Conservation (phyloP, 37 sponge, comb jelly and placozoan genomes). For the Spongilla lacustris region DNA sequence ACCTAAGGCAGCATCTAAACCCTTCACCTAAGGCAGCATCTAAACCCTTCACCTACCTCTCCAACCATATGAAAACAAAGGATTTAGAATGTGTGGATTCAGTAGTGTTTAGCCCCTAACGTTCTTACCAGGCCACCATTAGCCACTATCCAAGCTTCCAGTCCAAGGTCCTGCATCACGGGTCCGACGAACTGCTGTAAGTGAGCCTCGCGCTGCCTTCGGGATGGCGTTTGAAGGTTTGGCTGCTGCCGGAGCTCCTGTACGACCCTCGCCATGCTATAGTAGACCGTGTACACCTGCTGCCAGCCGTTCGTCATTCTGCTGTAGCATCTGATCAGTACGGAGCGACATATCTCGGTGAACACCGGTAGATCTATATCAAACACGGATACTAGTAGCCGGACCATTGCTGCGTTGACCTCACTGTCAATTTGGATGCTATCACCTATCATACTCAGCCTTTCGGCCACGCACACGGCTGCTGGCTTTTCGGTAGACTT, state of each 20-base stretch:
- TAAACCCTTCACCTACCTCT: too few species aligned
- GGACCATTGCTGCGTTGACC: background rate
- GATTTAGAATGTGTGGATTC: background rate
- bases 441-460: slow-evolving; percentile 28
- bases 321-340: background rate
- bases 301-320: slow-evolving; percentile 11
- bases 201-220: background rate
- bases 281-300: slow-evolving; percentile 1
- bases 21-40: too few species aligned
- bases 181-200: background rate
- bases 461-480: slow-evolving; percentile 17
- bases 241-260: background rate
- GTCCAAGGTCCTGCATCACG: slow-evolving; percentile 4
- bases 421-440: background rate
- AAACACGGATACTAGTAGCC: slow-evolving; percentile 33
- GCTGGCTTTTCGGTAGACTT: background rate
- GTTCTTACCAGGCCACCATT: slow-evolving; percentile 42
- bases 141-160: background rate
- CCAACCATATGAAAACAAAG: too few species aligned
- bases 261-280: background rate
- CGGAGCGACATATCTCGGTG: background rate
- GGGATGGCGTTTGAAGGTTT: background rate
- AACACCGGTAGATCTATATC: slow-evolving; percentile 1
- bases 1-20: too few species aligned
- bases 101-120: too few species aligned